A percentile compares a stretch with the other conserved stretches of the same genome.
Conservation (phyloP, 1,140 invertebrate species). For the Drosophila parabipectinata region DNA sequence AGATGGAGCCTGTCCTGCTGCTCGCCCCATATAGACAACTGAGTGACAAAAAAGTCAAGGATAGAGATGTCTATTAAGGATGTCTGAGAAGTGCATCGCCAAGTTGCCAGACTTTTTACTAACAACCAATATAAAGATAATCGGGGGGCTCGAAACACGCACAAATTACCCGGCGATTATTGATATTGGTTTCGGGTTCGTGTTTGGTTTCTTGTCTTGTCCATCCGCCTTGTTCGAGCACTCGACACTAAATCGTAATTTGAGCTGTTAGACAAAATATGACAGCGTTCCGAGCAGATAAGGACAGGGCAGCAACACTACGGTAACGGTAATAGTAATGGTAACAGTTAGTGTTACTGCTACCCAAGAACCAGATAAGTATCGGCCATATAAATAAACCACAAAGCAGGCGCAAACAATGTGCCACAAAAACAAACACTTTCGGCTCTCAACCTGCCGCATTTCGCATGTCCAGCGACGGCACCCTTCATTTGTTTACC, state of each 20-base stretch:
- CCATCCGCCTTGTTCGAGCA: constrained; percentile 59
- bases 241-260: constrained; percentile 81
- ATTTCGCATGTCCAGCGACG: constrained; percentile 65
- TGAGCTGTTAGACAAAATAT: constrained; percentile 81
- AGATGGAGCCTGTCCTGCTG: constrained; percentile 36
- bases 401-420: constrained; percentile 31
- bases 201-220: constrained; percentile 35
- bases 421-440: constrained; percentile 16
- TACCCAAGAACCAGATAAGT: constrained; percentile 52
- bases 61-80: background rate
- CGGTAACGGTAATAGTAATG: background rate
- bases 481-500: constrained; percentile 62
- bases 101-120: constrained; percentile 2
- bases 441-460: constrained; percentile 42
- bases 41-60: constrained; percentile 21
- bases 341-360: constrained; percentile 29
- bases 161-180: constrained; percentile 77
- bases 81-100: background rate
- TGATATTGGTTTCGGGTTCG: constrained; percentile 55
- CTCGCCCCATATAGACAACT: background rate
- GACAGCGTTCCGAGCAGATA: constrained; percentile 65
- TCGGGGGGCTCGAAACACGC: constrained; percentile 51
- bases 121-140: constrained; percentile 18
- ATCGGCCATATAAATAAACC: constrained; percentile 63
- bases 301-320: constrained; percentile 28